Evolutionary conservation across 2,888 invertebrate species (phyloP), one percentile per base, ranked within the genome.

Genomic region (Pseudeuparius sepicola): DNA sequence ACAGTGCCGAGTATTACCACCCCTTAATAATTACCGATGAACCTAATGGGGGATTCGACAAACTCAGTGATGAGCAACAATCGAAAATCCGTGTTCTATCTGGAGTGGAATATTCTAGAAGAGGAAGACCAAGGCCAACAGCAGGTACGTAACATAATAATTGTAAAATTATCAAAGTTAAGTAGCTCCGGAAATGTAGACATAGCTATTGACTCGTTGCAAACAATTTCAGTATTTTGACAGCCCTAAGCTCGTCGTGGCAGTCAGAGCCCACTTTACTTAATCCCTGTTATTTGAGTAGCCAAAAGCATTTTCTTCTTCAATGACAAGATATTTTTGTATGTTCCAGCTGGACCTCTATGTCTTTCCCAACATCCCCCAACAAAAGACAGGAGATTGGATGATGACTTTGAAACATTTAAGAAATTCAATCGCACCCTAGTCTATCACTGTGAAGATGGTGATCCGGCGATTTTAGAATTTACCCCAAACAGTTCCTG

Each of bases 11-110:
- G 45, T 71, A 75, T 56, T 92, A 90, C 64, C 92, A 93, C 67
- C 92, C 93, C 1, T 65, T 93, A 37, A 82, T 92, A 36, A 81
- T 93, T 42, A 87, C 89, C 0, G 80, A 83, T 53, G 88, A 87
- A 54, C 75, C 81, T 0, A 75, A 75, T 49, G 90, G 90, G 20
- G 92, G 88, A 1, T 85, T 78, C 46, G 85, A 83, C 50, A 69
- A 77, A 37, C 62, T 85, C 6, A 73, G 73, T 24, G 78, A 80
- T 49, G 73, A 71, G 14, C 80, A 80, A 24, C 76, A 80, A 55
- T 71, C 72, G 42, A 74, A 74, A 51, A 72, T 80, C 41, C 66
- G 84, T 37, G 83, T 85, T 14, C 62, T 87, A 37, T 83, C 83
- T 3, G 87, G 89, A 9, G 82, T 85, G 4, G 80, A 81, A 50